Percentiles rank a stretch among this genome's conserved stretches.
Conservation (phyloP, 1,140 invertebrate genomes). For the Calycopis cecrops region DNA sequence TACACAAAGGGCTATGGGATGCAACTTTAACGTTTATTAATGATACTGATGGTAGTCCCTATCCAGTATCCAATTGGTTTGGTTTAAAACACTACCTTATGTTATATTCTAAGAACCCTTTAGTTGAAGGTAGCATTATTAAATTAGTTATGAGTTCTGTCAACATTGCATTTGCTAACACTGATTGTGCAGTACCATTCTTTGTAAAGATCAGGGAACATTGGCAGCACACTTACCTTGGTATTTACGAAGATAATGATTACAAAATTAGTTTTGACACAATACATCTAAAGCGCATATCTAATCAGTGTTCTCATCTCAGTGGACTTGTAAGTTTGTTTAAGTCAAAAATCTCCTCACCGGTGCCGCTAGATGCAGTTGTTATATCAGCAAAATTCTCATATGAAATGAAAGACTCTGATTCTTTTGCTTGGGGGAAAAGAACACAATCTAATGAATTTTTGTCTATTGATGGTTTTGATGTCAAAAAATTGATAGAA, state of each 20-base stretch:
- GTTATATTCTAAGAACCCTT: conserved; percentile 79
- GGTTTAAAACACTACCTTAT: conserved; percentile 90
- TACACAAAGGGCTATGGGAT: conserved; percentile 80
- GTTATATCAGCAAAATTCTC: conserved; percentile 88
- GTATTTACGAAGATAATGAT: conserved; percentile 84
- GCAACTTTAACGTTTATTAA: conserved; percentile 80
- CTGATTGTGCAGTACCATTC: conserved; percentile 86
- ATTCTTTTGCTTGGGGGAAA: conserved; percentile 78
- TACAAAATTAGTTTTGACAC: conserved; percentile 89
- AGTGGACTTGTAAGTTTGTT: conserved; percentile 86
- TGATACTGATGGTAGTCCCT: conserved; percentile 71
- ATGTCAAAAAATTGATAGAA: conserved; percentile 71
- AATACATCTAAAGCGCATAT: conserved; percentile 88
- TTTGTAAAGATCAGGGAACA: conserved; percentile 91
- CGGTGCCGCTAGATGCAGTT: conserved; percentile 79
- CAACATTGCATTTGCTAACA: conserved; percentile 89
- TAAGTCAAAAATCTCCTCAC: conserved; percentile 84
- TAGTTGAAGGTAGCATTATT: conserved; percentile 86
- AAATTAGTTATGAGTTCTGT: conserved; percentile 91
- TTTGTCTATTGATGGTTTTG: conserved; percentile 79
- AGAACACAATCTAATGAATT: conserved; percentile 84
- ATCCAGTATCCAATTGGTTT: conserved; percentile 83
- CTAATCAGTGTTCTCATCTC: conserved; percentile 88
- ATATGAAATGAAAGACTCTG: conserved; percentile 81
- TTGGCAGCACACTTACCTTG: conserved; percentile 88